Base-by-base conservation (phyloP, 2,113 vertebrate genomes). In the Microcebus lehilahytsara region DNA sequence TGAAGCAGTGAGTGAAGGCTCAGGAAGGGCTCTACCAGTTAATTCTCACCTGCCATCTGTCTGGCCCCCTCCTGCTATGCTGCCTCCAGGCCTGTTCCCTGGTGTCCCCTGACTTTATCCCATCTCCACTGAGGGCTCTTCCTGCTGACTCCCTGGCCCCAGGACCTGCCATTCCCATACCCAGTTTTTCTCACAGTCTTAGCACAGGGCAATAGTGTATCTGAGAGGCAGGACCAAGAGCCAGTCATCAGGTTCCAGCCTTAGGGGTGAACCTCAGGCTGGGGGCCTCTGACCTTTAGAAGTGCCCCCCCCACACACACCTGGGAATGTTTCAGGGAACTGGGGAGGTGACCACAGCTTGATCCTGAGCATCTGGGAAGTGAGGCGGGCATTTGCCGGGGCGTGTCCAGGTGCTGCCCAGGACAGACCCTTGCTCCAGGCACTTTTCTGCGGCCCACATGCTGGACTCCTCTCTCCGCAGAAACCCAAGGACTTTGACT, bases 401-500 rank as follows among this genome's bases (percentile, higher is more conserved):
- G 42, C 10, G 11, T 64, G 27, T 51, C 81, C 34, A 58, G 42
- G 25, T 4, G 10, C 16, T 3, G 4, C 32, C 42, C 30, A 0
- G 12, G 56, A 17, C 49, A 14, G 40, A 62, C 72, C 23, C 60
- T 71, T 7, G 0, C 8, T 34, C 9, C 32, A 3, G 27, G 40
- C 0, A 9, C 71, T 32, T 88, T 27, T n/a, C 60, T 80, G 32
- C 10, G 7, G 37, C 64, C 51, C 37, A 37, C 6, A 0, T 84
- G 10, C 16, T 46, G 72, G 14, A 5, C 32, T 93, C 37, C 32
- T 98, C 67, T 92, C 13, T 84, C 53, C 64, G 77, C 56, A 98
- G 98, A 99, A 98, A 95, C 98, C 98, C 86, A 98, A 98, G 94
- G 98, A 98, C 49, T 60, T 98, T 42, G 98, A 99, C 5, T 99